Conservation (phyloP, 2,797 vertebrate genomes). For the Toxotes lorentzi region DNA sequence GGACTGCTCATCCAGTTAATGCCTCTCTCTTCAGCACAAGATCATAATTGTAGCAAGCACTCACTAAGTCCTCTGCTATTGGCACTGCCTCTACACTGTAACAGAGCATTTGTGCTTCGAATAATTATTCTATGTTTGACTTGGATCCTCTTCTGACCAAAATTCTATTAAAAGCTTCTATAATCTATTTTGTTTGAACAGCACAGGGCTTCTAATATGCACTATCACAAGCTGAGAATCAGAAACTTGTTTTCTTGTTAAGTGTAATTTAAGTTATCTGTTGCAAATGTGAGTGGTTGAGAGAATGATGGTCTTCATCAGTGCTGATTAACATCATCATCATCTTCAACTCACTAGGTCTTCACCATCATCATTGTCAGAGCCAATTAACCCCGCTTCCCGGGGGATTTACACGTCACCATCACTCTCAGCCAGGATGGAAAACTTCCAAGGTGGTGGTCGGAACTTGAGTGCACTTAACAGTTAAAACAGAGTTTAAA, state of each 20-base stretch:
- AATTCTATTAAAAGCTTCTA: background rate
- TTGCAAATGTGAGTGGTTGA: background rate
- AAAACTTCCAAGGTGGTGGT: background rate
- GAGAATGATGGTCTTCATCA: background rate
- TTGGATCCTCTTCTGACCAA: background rate
- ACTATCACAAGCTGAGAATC: background rate
- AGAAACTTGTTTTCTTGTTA: background rate
- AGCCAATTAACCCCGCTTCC: no score
- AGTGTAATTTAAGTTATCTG: background rate
- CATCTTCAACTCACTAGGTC: background rate
- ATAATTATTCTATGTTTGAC: background rate
- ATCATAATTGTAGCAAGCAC: conserved; percentile 40
- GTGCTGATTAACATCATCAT: background rate
- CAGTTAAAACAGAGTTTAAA: background rate
- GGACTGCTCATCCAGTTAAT: conserved; percentile 62
- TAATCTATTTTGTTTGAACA: background rate
- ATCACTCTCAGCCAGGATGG: background rate
- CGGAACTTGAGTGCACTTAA: background rate
- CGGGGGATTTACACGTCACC: background rate
- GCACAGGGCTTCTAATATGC: background rate
- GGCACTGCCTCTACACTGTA: background rate
- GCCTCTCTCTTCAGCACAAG: conserved; percentile 46
- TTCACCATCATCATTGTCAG: no score
- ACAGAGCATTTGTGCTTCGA: background rate
- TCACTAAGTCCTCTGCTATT: background rate